Conservation (phyloP, 1,140 invertebrate species). For the Glossosoma conforme region DNA sequence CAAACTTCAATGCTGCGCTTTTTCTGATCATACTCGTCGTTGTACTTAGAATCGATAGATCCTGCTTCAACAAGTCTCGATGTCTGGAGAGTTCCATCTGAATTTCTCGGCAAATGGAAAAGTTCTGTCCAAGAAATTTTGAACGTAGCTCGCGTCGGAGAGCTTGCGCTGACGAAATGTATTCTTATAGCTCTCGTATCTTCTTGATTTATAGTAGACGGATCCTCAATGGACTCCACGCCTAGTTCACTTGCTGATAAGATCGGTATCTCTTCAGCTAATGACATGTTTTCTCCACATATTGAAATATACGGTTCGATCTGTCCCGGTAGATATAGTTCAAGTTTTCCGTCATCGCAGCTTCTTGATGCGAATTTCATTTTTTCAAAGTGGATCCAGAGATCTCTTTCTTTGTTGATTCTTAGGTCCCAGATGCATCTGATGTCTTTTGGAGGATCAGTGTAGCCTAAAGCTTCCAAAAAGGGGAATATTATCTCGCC, state of each 20-base stretch:
- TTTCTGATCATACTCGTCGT: slow-evolving; percentile 37
- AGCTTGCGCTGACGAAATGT: slow-evolving; percentile 67
- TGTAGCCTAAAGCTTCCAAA: slow-evolving; percentile 74
- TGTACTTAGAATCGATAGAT: slow-evolving; percentile 38
- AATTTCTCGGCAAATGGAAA: slow-evolving; percentile 77
- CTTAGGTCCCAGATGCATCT: slow-evolving; percentile 85
- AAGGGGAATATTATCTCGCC: slow-evolving; percentile 81
- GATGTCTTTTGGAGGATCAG: slow-evolving; percentile 67
- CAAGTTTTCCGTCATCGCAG: slow-evolving; percentile 79
- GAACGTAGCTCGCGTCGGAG: slow-evolving; percentile 74
- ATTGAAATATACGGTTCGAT: slow-evolving; percentile 68
- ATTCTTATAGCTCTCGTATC: slow-evolving; percentile 56
- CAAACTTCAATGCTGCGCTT: slow-evolving; percentile 42
- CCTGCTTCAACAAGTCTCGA: slow-evolving; percentile 61
- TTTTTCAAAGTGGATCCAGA: slow-evolving; percentile 82
- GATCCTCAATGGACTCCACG: slow-evolving; percentile 56
- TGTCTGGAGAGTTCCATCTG: slow-evolving; percentile 71
- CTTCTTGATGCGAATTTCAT: slow-evolving; percentile 75
- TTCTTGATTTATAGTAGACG: slow-evolving; percentile 49
- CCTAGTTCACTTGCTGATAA: slow-evolving; percentile 68
- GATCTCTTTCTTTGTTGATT: slow-evolving; percentile 72
- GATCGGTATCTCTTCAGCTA: slow-evolving; percentile 71
- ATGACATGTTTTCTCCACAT: slow-evolving; percentile 77
- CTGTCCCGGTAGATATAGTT: slow-evolving; percentile 67
- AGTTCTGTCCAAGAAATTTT: slow-evolving; percentile 86